A percentile compares a stretch with the other conserved stretches of the same genome.
These are phyloP conservation scores for Euwallacea similis DNA, from an alignment of 1,140 invertebrate species.

Conservation along the genomic window DNA sequence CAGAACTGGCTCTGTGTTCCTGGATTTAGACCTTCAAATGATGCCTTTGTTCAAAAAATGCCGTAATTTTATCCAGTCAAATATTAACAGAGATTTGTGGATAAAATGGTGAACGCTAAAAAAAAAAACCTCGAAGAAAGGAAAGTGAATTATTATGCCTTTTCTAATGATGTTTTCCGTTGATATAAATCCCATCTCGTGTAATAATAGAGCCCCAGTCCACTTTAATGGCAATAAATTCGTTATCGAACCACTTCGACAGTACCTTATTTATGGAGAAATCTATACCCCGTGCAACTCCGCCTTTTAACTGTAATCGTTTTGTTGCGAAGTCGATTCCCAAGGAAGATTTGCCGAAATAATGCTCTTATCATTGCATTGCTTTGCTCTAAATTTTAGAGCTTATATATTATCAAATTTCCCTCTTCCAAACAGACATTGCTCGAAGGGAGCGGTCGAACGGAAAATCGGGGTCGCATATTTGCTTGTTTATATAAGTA, in stretches of 20 bases:
- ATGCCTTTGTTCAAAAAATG: no score
- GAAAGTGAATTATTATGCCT: no score
- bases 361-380: constrained; percentile 21
- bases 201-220: no score
- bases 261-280: constrained; percentile 20
- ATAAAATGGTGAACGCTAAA: no score
- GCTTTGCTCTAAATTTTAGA: constrained; percentile 4
- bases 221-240: not conserved
- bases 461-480: constrained; percentile 4
- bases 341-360: constrained; percentile 26
- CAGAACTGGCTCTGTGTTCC: no score
- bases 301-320: constrained; percentile 30
- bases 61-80: no score
- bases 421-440: not conserved
- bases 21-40: no score
- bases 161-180: no score
- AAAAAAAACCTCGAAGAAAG: no score
- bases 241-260: not conserved
- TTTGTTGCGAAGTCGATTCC: constrained; percentile 23
- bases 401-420: constrained; percentile 7
- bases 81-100: no score
- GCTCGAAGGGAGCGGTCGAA: constrained; percentile 1
- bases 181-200: no score
- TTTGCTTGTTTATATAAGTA: constrained; percentile 1
- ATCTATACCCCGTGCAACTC: constrained; percentile 21